Base-by-base conservation (phyloP, 2,797 vertebrate genomes). In the Pempheris klunzingeri region DNA sequence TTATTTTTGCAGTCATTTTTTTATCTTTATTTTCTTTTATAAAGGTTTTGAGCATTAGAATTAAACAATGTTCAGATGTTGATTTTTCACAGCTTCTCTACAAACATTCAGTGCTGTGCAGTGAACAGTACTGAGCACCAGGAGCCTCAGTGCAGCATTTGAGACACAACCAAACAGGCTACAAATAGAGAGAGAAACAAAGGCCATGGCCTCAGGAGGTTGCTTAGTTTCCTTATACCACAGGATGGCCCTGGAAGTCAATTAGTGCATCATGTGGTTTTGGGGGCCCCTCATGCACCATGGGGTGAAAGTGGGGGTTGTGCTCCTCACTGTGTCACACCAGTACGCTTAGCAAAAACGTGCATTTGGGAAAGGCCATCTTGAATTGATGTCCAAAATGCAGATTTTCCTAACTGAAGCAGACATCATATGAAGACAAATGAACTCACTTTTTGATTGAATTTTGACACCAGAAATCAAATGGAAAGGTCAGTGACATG, bases 241-340 rank as follows among this genome's bases (percentile, higher is more conserved):
- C 46, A 59, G 0, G 43, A 71, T 55, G 54, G 24, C 71, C 46
- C 28, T 65, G 17, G 43, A 62, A 75, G 66, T 78, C 58, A 77
- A n/a, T 66, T 76, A 67, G 30, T 76, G 68, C 53, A 15, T 84
- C 62, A 54, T 65, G 71, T 64, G 61, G 68, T 71, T 83, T 50
- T 18, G 18, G 53, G 65, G 41, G 57, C 59, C 72, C 24, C 28
- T 44, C 9, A 5, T 53, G 54, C 20, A n/a, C 55, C 60, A 18
- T 20, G 38, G 39, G 58, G 53, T 58, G 39, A 50, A 57, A 1
- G 8, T 14, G 36, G n/a, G 66, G 2, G 24, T 38, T 67, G 17
- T 58, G 38, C 44, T 53, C 39, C 66, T 76, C 39, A 4, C 18
- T 46, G 43, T 61, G 50, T 5, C 6, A 39, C 32, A 15, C 4